phyloP scores from a whole-genome alignment of 1,140 invertebrate genomes.

The Phthorimaea operculella region DNA sequence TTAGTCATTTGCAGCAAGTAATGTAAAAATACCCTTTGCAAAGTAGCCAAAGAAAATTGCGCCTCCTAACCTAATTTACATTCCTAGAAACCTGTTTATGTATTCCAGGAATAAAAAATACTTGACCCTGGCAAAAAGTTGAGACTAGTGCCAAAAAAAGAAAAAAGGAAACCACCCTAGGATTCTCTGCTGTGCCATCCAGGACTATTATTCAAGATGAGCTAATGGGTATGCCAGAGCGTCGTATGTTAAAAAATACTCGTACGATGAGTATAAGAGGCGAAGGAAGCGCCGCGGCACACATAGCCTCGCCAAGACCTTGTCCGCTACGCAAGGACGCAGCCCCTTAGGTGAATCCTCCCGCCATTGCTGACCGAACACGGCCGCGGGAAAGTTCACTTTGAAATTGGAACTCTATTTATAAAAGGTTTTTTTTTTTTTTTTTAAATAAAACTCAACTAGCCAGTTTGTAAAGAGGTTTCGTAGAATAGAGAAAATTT shows the following conservation, averaged over 20 bases:
- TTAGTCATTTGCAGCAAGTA: no score
- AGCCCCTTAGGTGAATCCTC: conserved; percentile 39
- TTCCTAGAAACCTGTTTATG: no score
- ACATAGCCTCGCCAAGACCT: conserved; percentile 52
- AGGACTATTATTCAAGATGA: not conserved
- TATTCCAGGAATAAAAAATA: no score
- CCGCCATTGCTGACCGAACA: conserved; percentile 50
- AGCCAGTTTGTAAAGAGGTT: no score
- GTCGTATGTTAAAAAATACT: conserved; percentile 33
- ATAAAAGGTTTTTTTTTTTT: not conserved
- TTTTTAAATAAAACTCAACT: not conserved
- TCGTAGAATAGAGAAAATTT: no score
- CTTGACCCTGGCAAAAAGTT: no score
- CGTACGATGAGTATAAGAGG: conserved; percentile 56
- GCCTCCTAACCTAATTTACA: no score
- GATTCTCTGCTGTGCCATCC: not conserved
- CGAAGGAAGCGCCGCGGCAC: conserved; percentile 44
- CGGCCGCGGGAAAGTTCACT: conserved; percentile 37
- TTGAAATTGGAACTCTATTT: conserved; percentile 9
- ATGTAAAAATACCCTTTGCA: no score
- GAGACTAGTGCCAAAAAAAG: no score
- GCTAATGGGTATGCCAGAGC: conserved; percentile 3
- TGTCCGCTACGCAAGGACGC: conserved; percentile 56
- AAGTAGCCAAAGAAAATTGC: no score
- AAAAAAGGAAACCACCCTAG: not conserved